A percentile compares a stretch with the other conserved stretches of the same genome.
Evolutionary conservation across 2,888 invertebrate genomes (phyloP).

Genomic region (Sarcophaga carnaria): DNA sequence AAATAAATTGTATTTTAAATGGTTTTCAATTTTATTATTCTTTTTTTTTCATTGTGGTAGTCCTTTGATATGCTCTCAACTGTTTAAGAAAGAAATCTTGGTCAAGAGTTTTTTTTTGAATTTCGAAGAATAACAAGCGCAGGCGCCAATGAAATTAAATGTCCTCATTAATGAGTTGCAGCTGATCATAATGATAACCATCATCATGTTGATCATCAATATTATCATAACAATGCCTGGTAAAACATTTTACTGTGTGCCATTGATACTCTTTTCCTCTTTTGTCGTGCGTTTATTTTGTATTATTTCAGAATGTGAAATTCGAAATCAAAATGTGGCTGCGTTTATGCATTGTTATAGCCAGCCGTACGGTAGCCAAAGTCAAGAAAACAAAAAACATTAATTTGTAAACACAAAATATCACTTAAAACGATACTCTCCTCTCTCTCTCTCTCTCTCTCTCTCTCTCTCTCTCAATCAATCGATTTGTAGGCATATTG

Average conservation of each 20-base stretch:
- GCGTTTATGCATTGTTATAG: constrained; percentile 40
- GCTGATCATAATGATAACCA: constrained; percentile 58
- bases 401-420: constrained; percentile 70
- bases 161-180: constrained; percentile 71
- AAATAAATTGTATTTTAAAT: constrained; percentile 55
- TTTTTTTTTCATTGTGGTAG: constrained; percentile 41
- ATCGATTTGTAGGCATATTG: too few relatives aligned
- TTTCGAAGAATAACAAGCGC: constrained; percentile 10
- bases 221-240: neutral
- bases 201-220: constrained; percentile 13
- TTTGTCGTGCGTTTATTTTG: neutral
- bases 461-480: too few relatives aligned
- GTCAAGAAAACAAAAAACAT: constrained; percentile 49
- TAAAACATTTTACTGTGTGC: neutral
- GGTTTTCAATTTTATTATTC: constrained; percentile 18
- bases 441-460: too few relatives aligned
- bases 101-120: constrained; percentile 9
- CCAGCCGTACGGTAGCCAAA: constrained; percentile 62
- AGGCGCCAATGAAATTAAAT: constrained; percentile 73
- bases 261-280: constrained; percentile 7
- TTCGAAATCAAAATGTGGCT: constrained; percentile 58
- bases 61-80: constrained; percentile 16
- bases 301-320: constrained; percentile 29
- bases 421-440: constrained; percentile 50
- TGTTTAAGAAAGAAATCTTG: constrained; percentile 37